Evolutionary conservation across 2,113 vertebrate genomes (phyloP).

Genomic region (Trogon surrucura): DNA sequence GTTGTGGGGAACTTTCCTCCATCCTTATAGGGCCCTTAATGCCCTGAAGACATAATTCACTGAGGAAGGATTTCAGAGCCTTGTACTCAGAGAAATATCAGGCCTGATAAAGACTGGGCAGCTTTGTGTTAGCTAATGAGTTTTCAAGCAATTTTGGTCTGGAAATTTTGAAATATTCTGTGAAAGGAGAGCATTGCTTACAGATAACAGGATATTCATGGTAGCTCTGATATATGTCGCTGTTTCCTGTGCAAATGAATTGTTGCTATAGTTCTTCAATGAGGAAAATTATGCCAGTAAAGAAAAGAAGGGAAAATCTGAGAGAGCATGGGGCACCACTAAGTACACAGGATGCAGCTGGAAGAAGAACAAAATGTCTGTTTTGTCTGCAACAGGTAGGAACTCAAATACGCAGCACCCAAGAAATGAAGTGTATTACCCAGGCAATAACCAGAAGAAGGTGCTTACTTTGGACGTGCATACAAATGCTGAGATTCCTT

Average conservation of each 20-base stretch:
- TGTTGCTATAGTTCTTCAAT: not conserved
- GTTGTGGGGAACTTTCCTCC: not conserved
- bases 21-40: not conserved
- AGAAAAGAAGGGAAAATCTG: conserved; percentile 7
- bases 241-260: not conserved
- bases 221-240: not conserved
- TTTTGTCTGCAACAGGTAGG: not conserved
- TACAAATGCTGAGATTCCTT: conserved; percentile 13
- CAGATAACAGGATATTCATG: not conserved
- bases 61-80: not conserved
- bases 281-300: not conserved
- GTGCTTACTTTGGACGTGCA: not conserved
- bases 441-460: not conserved
- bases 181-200: not conserved
- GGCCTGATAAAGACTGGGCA: not conserved
- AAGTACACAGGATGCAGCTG: conserved; percentile 1
- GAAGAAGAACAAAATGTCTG: conserved; percentile 1
- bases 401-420: not conserved
- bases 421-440: conserved; percentile 31
- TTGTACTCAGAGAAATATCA: not conserved
- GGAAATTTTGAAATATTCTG: not conserved
- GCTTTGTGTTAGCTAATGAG: not conserved
- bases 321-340: not conserved
- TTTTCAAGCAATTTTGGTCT: not conserved
- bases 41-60: not conserved